phyloP scores from a whole-genome alignment of 2,113 vertebrate species.

The Microcebus tavaratra region DNA sequence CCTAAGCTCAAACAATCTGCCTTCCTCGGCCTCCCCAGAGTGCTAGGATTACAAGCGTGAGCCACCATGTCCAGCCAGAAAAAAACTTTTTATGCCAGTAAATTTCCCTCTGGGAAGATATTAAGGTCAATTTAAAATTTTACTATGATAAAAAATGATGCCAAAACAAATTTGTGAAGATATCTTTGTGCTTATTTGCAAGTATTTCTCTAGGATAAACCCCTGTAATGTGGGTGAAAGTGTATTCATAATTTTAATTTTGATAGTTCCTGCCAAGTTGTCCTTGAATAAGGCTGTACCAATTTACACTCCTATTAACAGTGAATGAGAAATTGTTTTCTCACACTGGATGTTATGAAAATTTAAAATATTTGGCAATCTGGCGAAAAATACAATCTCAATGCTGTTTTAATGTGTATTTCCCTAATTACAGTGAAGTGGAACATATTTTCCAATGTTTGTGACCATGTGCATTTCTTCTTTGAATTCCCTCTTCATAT shows the following conservation, averaged over 20 bases:
- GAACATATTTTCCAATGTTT: conserved; percentile 42
- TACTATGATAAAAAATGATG: conserved; percentile 26
- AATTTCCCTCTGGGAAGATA: background rate
- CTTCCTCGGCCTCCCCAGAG: too few species aligned
- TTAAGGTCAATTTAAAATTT: conserved; percentile 16
- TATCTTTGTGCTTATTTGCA: conserved; percentile 20
- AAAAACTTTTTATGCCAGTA: background rate
- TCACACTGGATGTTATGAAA: conserved; percentile 54
- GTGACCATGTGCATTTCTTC: conserved; percentile 43
- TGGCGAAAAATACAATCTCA: conserved; percentile 51
- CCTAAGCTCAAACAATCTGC: too few species aligned
- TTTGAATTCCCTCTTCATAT: conserved; percentile 5
- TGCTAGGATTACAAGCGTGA: too few species aligned
- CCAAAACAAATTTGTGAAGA: conserved; percentile 29
- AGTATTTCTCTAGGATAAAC: background rate
- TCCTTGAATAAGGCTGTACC: conserved; percentile 21
- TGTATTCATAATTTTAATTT: conserved; percentile 51
- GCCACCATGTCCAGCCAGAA: too few species aligned
- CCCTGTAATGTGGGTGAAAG: background rate
- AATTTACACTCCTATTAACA: conserved; percentile 58
- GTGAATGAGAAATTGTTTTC: conserved; percentile 71
- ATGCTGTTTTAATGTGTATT: conserved; percentile 62
- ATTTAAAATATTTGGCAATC: conserved; percentile 73
- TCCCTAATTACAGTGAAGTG: conserved; percentile 41
- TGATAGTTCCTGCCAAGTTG: conserved; percentile 45